Conservation (phyloP, 2,888 invertebrate species). For the Julus scanicus region DNA sequence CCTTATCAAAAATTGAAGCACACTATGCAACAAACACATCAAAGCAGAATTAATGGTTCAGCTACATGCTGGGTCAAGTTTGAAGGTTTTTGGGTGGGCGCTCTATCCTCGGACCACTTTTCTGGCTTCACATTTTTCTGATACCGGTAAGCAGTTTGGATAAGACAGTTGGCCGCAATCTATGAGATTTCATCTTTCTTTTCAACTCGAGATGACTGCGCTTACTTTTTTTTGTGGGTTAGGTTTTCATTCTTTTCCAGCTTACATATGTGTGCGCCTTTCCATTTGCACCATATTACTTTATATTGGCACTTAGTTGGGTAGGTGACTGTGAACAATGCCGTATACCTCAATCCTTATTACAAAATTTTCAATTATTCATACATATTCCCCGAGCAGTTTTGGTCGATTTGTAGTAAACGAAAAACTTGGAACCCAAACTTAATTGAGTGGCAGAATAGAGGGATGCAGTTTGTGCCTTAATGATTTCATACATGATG, state of each 20-base stretch:
- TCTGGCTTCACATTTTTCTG: conserved; percentile 42
- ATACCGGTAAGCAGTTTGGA: conserved; percentile 14
- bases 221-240: not conserved
- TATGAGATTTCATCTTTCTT: conserved; percentile 39
- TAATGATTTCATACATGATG: conserved; percentile 53
- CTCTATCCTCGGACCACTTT: conserved; percentile 37
- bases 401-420: conserved; percentile 51
- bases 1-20: conserved; percentile 53
- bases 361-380: conserved; percentile 54
- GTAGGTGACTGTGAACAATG: conserved; percentile 9
- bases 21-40: conserved; percentile 53
- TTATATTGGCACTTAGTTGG: not conserved
- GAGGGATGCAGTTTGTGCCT: conserved; percentile 50
- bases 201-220: conserved; percentile 10
- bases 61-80: conserved; percentile 41
- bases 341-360: conserved; percentile 44
- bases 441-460: conserved; percentile 49
- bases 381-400: conserved; percentile 53
- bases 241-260: not conserved
- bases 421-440: conserved; percentile 52
- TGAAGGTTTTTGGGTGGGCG: conserved; percentile 40
- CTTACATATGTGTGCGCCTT: not conserved
- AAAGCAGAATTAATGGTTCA: conserved; percentile 45
- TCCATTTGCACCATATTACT: not conserved
- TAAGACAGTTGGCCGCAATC: conserved; percentile 39